phyloP scores from a whole-genome alignment of 2,797 vertebrate species.

The Microtus agrestis region DNA sequence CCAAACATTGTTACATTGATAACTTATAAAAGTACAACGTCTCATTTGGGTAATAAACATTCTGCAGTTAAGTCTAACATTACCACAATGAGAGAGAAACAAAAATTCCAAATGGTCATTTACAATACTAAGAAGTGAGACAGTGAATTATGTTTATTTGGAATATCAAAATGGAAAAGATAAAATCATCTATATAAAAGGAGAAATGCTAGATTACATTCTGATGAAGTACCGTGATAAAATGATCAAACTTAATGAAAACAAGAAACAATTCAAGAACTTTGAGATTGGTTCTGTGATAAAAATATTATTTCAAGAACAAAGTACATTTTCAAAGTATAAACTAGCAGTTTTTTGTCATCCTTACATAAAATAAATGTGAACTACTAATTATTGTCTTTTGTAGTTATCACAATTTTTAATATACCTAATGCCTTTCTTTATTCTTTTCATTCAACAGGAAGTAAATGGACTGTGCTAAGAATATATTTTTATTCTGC shows the following conservation, averaged over 20 bases:
- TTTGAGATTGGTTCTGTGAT: background rate
- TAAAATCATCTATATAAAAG: accelerated
- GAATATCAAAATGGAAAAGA: background rate
- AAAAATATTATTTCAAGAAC: background rate
- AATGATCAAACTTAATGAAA: background rate
- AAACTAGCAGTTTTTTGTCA: slow-evolving; percentile 6
- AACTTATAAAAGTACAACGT: background rate
- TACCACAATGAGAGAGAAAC: background rate
- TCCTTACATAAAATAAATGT: slow-evolving; percentile 30
- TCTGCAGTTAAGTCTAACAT: background rate
- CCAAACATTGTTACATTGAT: background rate
- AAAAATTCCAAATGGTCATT: background rate
- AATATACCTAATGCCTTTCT: background rate
- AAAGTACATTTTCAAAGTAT: slow-evolving; percentile 9
- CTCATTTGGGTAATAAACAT: background rate
- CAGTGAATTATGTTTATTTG: background rate
- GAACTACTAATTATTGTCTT: background rate
- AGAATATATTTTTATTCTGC: slow-evolving; percentile 53
- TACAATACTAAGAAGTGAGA: background rate
- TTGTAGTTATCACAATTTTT: background rate
- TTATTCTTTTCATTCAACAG: background rate
- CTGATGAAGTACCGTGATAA: background rate
- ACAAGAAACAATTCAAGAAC: background rate
- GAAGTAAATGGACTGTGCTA: slow-evolving; percentile 26
- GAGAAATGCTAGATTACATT: background rate